These are phyloP conservation scores for Catotricha subobsoleta DNA, from an alignment of 2,888 invertebrate genomes.

Conservation along the genomic window DNA sequence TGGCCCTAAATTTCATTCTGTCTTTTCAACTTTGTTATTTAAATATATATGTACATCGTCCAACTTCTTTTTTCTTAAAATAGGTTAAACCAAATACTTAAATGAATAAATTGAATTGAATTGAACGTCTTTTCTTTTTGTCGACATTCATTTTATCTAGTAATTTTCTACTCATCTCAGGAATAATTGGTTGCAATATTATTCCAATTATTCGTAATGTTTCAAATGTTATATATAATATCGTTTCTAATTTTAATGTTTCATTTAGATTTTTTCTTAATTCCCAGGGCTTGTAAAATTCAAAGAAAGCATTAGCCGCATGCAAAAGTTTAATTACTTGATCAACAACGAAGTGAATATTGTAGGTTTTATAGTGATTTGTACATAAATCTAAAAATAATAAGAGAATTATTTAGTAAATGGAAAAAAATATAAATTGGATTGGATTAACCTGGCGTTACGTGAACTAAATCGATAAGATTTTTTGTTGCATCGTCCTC, in stretches of 20 bases:
- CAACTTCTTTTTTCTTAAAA: no score
- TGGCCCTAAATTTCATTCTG: no score
- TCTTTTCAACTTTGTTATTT: no score
- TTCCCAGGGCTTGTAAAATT: conserved; percentile 76
- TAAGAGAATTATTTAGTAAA: background rate
- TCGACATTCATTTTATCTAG: conserved; percentile 48
- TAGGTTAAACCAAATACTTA: no score
- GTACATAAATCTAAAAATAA: conserved; percentile 38
- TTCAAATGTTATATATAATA: conserved; percentile 73
- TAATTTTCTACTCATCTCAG: conserved; percentile 45
- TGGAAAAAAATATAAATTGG: background rate
- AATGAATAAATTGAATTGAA: no score
- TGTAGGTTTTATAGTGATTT: conserved; percentile 49
- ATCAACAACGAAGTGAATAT: conserved; percentile 72
- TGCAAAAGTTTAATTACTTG: conserved; percentile 54
- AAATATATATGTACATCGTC: no score
- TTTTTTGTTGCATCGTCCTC: conserved; percentile 32
- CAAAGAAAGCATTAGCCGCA: conserved; percentile 70
- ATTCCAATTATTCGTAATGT: conserved; percentile 61
- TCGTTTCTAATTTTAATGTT: conserved; percentile 43
- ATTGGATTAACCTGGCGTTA: conserved; percentile 35
- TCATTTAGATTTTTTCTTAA: conserved; percentile 42
- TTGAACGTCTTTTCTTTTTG: conserved; percentile 29
- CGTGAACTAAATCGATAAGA: conserved; percentile 36
- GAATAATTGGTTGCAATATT: conserved; percentile 72